Evolutionary conservation across 2,113 vertebrate species (phyloP).

Genomic region (Ginglymostoma cirratum): DNA sequence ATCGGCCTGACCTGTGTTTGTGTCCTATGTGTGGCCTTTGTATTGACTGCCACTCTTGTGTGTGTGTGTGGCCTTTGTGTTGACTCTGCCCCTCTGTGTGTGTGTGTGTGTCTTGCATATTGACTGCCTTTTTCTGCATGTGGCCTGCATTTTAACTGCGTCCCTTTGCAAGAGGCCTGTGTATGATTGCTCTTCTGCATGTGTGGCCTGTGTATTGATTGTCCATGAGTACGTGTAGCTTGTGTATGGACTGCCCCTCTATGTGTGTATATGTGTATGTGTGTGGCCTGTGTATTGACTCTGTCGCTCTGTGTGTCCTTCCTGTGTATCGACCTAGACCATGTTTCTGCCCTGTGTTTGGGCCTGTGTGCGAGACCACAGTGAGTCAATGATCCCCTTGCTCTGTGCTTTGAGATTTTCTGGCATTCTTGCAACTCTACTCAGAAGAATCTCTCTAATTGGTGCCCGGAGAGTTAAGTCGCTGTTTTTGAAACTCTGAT

Average conservation of each 20-base stretch:
- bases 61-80: neutral
- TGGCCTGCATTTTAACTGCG: neutral
- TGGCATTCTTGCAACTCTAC: constrained; percentile 53
- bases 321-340: no score
- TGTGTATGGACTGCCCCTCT: neutral
- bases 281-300: neutral
- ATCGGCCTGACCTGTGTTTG: no score
- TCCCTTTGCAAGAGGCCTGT: neutral
- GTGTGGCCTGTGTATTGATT: neutral
- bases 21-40: neutral
- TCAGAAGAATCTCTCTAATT: constrained; percentile 60
- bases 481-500: constrained; percentile 49
- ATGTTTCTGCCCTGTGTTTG: neutral
- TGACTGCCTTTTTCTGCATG: neutral
- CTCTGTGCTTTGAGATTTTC: constrained; percentile 34
- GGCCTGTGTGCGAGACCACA: neutral
- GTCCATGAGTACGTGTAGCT: neutral
- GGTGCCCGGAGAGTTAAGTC: constrained; percentile 64
- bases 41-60: neutral
- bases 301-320: neutral
- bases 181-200: neutral
- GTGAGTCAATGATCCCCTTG: neutral
- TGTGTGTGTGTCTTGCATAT: neutral
- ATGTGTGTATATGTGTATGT: neutral
- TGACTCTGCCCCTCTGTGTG: neutral